Base-by-base conservation (phyloP, 2,888 invertebrate species). In the Latheticus oryzae region DNA sequence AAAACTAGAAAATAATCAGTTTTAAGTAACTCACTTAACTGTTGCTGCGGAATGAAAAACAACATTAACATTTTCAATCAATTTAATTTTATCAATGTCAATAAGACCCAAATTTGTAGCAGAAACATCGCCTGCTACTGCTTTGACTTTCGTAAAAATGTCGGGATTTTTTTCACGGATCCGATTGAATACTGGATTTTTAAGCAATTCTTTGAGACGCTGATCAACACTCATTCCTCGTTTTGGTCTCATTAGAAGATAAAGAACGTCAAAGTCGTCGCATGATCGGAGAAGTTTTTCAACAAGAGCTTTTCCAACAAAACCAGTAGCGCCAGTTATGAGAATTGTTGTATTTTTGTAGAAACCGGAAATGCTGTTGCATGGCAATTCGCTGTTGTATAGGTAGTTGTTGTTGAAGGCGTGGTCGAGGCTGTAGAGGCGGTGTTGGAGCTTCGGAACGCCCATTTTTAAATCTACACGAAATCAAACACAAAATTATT, bases 31-130 rank as follows among this genome's bases (percentile, higher is more conserved):
- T 69, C 69, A 78, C 68, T 90, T 87, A 9, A 98, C 94, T 0
- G 97, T 97, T 0, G 97, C 97, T 0, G 97, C 98, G 12, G 95
- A 93, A 77, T 98, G 97, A 78, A 97, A 95, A 47, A 97, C 91
- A 7, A 93, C 84, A 23, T 93, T 87, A 7, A 95, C 90, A 35
- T 87, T 84, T 2, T 85, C 82, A 9, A 80, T 78, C 8, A 93
- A 76, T 59, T 84, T 79, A 28, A 79, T 78, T 45, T 85, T 84
- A 72, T 92, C 90, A 2, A 84, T 81, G 0, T 82, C 77, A 54
- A 83, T 85, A 38, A 94, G 84, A 5, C 93, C 92, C 15, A 93
- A 79, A 60, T 86, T 85, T 0, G 87, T 84, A 9, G 85, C 80
- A 0, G 87, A 84, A 1, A 94, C 90, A 75, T 95, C 94, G 0